Base-by-base conservation (phyloP, 2,888 invertebrate species). In the Temnothorax rugatulus region DNA sequence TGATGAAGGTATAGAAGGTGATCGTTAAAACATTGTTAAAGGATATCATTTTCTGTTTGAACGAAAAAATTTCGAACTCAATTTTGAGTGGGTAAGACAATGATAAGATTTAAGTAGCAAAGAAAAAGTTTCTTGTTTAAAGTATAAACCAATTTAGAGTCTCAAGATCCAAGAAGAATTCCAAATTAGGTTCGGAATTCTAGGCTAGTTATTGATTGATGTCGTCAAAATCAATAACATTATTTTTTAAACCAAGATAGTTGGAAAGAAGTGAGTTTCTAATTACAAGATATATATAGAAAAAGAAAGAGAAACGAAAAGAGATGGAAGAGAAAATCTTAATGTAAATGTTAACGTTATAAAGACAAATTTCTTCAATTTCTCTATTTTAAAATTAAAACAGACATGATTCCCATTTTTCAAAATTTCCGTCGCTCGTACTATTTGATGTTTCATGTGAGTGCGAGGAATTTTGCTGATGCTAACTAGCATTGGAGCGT, bases 11-110 rank as follows among this genome's bases (percentile, higher is more conserved):
- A 61, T 61, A 47, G 29, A 34, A 50, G 21, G 1, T 44, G 7
- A 74, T 63, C 8, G 15, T 75, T 64, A 64, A 64, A 76, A 13
- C 9, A 50, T 76, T 21, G 2, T 50, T 75, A 75, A 75, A 47
- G 21, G 15, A 50, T 34, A 75, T 75, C 15, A 34, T 34, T 34
- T 66, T 64, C 21, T 74, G 13, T 59, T 75, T 64, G 11, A 76
- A 76, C 13, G 21, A 47, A 38, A 63, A 34, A 21, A 75, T 64
- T 47, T 64, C 47, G 21, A 76, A 64, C 15, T 38, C 7, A 2
- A 76, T 76, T 76, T 73, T 50, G 9, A 2, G n/a, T 47, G 18
- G 29, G 13, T 21, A 75, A 47, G 29, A 63, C n/a, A 75, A 75
- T 29, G 18, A 64, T 44, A 25, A 34, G 61, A 63, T 38, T 64